Evolutionary conservation across 2,113 vertebrate species (phyloP).

Genomic region (Pedionomus torquatus): DNA sequence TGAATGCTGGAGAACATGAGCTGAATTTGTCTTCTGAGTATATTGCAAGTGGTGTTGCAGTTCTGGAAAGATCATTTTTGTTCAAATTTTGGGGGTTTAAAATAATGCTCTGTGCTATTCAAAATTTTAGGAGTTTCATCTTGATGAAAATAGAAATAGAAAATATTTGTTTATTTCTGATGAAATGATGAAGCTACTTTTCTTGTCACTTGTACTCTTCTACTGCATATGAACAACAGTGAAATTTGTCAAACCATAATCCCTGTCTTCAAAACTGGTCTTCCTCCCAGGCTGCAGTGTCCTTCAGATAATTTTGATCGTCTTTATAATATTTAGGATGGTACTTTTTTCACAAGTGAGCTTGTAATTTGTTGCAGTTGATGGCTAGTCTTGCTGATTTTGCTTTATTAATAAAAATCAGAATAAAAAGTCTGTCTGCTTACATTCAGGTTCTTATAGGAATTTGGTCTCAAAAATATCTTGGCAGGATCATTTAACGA

Average conservation of each 20-base stretch:
- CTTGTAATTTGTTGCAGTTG: not conserved
- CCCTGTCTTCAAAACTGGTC: not conserved
- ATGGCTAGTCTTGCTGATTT: not conserved
- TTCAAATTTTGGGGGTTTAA: not conserved
- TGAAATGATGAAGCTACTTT: not conserved
- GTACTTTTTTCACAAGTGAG: not conserved
- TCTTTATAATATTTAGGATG: not conserved
- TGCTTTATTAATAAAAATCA: not conserved
- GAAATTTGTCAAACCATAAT: not conserved
- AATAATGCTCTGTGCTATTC: not conserved
- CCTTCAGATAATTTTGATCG: not conserved
- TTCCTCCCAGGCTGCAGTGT: not conserved
- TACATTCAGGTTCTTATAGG: not conserved
- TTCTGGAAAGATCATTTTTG: not conserved
- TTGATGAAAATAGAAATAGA: not conserved
- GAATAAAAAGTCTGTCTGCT: not conserved
- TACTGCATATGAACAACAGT: not conserved
- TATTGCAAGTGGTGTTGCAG: not conserved
- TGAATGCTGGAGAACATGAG: not conserved
- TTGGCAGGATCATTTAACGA: not conserved
- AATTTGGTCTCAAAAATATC: not conserved
- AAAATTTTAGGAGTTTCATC: not conserved
- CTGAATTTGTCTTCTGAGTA: slow-evolving; percentile 10
- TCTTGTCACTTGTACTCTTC: not conserved
- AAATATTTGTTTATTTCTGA: not conserved